Evolutionary conservation across 2,113 vertebrate genomes (phyloP), one percentile per base, ranked within the genome.

Genomic region (Progne subis): DNA sequence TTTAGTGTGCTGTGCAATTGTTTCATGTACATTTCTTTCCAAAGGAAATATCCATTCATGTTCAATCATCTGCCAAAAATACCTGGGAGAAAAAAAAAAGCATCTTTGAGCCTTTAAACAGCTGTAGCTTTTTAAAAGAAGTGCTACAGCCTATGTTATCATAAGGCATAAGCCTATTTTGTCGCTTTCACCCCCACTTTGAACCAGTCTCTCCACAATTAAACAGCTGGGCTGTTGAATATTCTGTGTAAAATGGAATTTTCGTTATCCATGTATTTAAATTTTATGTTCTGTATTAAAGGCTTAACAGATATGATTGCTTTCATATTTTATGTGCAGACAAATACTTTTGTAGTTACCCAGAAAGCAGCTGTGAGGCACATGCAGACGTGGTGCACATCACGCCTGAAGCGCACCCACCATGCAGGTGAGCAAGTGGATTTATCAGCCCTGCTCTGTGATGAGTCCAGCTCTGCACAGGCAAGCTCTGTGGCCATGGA

Each of bases 351-450:
- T 32, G 49, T 46, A 28, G 71, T 43, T 74, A 12, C 63, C 68
- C 56, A 9, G 90, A 83, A 86, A 70, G 86, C 90, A 88, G 85
- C 94, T 97, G 94, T 47, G 59, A 53, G 76, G 64, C 75, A 63
- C 4, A 19, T 55, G 82, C 59, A 77, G 71, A 20, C 17, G 8
- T 0, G 43, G 8, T 65, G 63, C 63, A 39, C 1, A 1, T 49
- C 63, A 50, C 71, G 50, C 57, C 63, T 69, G 17, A 57, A 46
- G 15, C 24, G 57, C 12, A 43, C 19, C 37, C 57, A 52, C 21
- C 2, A 0, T 10, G 53, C 78, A 72, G 55, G 25, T 80, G 85
- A 87, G 46, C n/a, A 41, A 68, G 56, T 31, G 55, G 18, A 61
- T 65, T 80, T 86, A 49, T 55, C 57, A 11, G 3, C 20, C 20